phyloP scores from a whole-genome alignment of 2,797 vertebrate species.

The Malurus splendens region DNA sequence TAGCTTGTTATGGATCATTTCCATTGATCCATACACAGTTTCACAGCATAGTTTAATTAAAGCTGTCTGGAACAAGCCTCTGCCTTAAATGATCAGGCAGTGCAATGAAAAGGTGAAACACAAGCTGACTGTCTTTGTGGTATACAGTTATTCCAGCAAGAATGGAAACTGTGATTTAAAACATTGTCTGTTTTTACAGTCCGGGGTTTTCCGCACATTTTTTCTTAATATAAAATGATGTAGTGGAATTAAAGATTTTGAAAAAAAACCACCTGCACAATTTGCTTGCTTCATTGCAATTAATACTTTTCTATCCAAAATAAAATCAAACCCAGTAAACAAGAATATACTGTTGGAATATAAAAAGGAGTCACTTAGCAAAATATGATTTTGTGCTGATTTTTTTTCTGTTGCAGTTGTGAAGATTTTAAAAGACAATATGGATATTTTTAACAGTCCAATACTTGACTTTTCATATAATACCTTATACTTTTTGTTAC shows the following conservation, averaged over 20 bases:
- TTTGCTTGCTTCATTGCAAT: not conserved
- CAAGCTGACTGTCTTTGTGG: constrained; percentile 1
- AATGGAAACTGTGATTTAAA: constrained; percentile 37
- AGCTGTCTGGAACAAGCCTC: constrained; percentile 74
- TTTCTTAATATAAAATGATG: not conserved
- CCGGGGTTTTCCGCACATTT: not conserved
- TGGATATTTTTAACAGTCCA: not conserved
- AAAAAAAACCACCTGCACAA: not conserved
- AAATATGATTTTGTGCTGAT: not conserved
- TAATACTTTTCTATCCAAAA: not conserved
- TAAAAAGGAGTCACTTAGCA: not conserved
- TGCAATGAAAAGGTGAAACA: constrained; percentile 60
- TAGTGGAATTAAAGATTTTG: not conserved
- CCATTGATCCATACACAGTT: constrained; percentile 79
- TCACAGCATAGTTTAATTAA: constrained; percentile 76
- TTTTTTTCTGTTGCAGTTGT: not conserved
- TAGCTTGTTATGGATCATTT: constrained; percentile 77
- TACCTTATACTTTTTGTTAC: not conserved
- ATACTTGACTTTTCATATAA: not conserved
- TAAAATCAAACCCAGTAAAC: not conserved
- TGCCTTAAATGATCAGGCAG: constrained; percentile 61
- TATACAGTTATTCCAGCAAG: constrained; percentile 19
- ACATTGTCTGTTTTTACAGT: not conserved
- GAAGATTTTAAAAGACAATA: not conserved
- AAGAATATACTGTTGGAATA: not conserved